A percentile compares a stretch with the other conserved stretches of the same genome.
Conservation (phyloP, 2,888 invertebrate species). For the Philaethria dido region DNA sequence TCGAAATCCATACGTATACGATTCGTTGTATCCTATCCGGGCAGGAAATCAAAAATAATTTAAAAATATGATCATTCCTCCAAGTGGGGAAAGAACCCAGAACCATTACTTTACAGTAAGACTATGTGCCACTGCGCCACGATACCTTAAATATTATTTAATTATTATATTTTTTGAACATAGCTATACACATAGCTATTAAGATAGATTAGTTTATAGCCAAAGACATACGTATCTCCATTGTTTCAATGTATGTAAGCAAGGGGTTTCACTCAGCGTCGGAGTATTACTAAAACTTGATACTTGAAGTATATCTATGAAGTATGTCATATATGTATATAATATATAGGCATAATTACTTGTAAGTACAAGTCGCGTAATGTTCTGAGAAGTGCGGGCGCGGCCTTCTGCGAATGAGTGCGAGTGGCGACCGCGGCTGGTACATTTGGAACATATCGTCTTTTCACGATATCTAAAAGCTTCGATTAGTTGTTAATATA, state of each 20-base stretch:
- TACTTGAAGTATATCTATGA: not conserved
- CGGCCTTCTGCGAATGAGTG: constrained; percentile 26
- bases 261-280: not conserved
- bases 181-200: too few relatives aligned
- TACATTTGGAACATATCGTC: not conserved
- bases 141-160: too few relatives aligned
- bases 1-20: too few relatives aligned
- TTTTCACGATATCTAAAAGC: not conserved
- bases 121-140: too few relatives aligned
- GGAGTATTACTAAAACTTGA: not conserved
- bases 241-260: not conserved
- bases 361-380: constrained; percentile 15
- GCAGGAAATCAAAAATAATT: too few relatives aligned
- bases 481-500: not conserved
- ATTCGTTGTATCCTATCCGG: too few relatives aligned
- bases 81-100: too few relatives aligned
- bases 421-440: constrained; percentile 6
- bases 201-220: not conserved
- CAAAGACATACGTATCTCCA: not conserved
- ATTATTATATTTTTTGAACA: too few relatives aligned
- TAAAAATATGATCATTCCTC: too few relatives aligned
- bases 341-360: constrained; percentile 11
- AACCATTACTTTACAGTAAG: too few relatives aligned
- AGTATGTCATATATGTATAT: constrained; percentile 7
- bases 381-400: constrained; percentile 38